Conservation (phyloP, 2,888 invertebrate species). For the Eremobia ochroleuca region DNA sequence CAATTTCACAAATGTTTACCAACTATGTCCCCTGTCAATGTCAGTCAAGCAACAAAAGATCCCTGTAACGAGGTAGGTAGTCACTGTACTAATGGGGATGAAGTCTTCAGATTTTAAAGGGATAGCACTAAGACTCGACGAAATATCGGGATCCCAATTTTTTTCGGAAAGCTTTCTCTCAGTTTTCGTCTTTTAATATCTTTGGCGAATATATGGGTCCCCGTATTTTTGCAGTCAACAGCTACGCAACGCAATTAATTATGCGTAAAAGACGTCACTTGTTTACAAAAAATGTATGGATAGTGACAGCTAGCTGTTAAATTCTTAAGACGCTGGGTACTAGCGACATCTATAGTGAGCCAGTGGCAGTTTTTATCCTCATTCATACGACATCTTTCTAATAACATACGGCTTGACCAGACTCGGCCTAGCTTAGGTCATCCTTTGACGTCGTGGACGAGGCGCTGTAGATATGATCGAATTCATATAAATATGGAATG, state of each 20-base stretch:
- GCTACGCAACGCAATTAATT: not conserved
- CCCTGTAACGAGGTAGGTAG: not conserved
- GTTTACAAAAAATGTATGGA: not conserved
- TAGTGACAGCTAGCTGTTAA: not conserved
- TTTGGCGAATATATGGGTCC: not conserved
- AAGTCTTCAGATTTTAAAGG: not conserved
- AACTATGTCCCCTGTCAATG: not conserved
- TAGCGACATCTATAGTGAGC: not conserved
- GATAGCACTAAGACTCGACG: too few relatives aligned
- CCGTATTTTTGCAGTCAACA: not conserved
- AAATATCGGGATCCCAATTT: too few relatives aligned
- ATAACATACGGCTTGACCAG: not conserved
- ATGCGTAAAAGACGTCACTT: not conserved
- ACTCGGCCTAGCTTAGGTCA: not conserved
- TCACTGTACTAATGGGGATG: not conserved
- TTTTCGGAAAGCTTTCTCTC: too few relatives aligned
- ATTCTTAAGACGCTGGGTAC: not conserved
- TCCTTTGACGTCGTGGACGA: not conserved
- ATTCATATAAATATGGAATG: conserved; percentile 63
- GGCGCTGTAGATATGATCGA: conserved; percentile 47
- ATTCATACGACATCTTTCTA: not conserved
- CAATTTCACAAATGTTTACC: not conserved
- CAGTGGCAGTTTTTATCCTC: not conserved
- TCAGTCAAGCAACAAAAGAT: not conserved
- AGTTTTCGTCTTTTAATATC: not conserved